Evolutionary conservation across 2,797 vertebrate genomes (phyloP).

Genomic region (Onychomys torridus): DNA sequence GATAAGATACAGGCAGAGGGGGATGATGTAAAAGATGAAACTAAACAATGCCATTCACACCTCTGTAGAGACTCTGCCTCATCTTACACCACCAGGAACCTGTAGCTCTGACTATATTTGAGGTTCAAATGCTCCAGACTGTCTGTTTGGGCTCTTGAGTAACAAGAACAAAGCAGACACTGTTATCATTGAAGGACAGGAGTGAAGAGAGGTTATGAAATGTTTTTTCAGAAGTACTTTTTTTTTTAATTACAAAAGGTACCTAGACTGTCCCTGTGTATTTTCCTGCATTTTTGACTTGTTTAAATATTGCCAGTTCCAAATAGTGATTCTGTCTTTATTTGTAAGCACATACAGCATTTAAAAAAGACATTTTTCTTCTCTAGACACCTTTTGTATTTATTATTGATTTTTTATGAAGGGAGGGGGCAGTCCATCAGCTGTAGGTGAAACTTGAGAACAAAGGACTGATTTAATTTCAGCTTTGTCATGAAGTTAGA

Average conservation of each 20-base stretch:
- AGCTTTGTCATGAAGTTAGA: conserved; percentile 81
- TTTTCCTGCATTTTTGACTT: conserved; percentile 46
- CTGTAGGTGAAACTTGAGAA: conserved; percentile 43
- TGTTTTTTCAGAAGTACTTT: conserved; percentile 59
- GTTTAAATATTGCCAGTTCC: conserved; percentile 57
- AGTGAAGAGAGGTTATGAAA: conserved; percentile 21
- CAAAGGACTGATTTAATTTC: conserved; percentile 63
- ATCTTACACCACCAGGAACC: neutral
- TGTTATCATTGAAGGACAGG: conserved; percentile 8
- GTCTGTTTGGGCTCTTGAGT: conserved; percentile 7
- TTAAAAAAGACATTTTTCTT: neutral
- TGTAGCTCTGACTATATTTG: neutral
- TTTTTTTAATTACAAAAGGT: conserved; percentile 44
- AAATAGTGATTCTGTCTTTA: conserved; percentile 50
- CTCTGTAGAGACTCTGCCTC: neutral
- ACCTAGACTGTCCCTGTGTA: conserved; percentile 12
- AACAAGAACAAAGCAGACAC: neutral
- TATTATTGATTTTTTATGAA: conserved; percentile 52
- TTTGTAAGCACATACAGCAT: conserved; percentile 70
- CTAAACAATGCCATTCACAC: neutral
- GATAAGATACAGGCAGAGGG: neutral
- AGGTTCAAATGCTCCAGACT: neutral
- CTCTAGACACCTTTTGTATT: conserved; percentile 66
- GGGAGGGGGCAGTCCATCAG: neutral
- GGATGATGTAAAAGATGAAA: neutral